phyloP scores from a whole-genome alignment of 1,140 invertebrate species.

The Dryas iulia region DNA sequence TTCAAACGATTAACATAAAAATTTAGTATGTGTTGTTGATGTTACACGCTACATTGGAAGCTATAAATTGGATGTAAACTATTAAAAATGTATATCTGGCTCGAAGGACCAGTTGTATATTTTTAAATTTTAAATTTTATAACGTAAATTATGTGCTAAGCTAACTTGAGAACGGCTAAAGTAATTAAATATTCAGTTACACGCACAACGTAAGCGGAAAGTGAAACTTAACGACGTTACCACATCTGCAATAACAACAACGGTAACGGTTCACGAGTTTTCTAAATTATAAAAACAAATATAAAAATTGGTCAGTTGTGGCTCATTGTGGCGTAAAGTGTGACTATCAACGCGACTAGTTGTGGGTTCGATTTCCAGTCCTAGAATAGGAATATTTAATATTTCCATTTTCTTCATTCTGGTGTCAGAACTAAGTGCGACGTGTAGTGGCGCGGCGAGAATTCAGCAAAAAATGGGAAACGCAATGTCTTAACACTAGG shows the following conservation, averaged over 20 bases:
- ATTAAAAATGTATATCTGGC: neutral
- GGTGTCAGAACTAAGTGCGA: too few species aligned
- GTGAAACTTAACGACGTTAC: conserved; percentile 7
- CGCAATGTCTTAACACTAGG: too few species aligned
- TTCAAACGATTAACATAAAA: neutral
- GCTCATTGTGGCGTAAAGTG: too few species aligned
- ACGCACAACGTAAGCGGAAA: conserved; percentile 14
- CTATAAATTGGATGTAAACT: neutral
- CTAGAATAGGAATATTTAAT: too few species aligned
- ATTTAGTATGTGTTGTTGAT: neutral
- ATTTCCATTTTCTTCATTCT: too few species aligned
- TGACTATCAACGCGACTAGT: too few species aligned
- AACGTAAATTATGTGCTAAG: neutral
- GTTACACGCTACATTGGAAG: neutral
- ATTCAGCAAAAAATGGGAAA: too few species aligned
- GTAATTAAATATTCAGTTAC: neutral
- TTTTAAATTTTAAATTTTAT: neutral
- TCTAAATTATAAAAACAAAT: conserved; percentile 1
- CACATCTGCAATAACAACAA: neutral
- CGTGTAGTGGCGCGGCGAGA: too few species aligned
- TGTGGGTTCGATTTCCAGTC: too few species aligned
- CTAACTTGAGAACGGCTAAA: neutral
- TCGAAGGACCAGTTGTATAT: neutral
- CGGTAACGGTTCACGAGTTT: neutral
- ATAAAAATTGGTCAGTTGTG: too few species aligned